A percentile compares a stretch with the other conserved stretches of the same genome.
These are phyloP conservation scores for Prinia subflava DNA, from an alignment of 2,113 vertebrate genomes.

Conservation along the genomic window DNA sequence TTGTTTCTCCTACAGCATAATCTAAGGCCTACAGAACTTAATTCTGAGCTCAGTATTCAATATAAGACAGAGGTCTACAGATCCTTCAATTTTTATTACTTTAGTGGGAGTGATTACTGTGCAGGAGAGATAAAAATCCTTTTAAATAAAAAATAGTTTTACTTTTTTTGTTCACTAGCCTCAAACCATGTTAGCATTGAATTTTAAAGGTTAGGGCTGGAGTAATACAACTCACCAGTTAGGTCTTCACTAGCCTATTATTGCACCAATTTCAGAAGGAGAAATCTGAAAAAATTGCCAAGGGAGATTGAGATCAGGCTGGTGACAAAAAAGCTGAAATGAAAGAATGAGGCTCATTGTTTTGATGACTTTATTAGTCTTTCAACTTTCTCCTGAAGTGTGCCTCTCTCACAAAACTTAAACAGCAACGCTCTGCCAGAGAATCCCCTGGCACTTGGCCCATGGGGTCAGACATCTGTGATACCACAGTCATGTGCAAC, in stretches of 20 bases:
- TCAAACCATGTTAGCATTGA: not conserved
- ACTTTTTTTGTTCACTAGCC: not conserved
- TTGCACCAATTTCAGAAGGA: not conserved
- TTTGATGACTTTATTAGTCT: not conserved
- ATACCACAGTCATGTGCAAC: not conserved
- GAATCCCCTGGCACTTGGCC: not conserved
- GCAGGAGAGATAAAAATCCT: not conserved
- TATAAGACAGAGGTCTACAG: not conserved
- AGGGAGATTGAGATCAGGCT: not conserved
- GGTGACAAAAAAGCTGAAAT: not conserved
- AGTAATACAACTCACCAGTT: not conserved
- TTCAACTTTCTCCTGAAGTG: not conserved
- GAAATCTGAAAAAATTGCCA: not conserved
- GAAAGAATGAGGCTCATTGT: not conserved
- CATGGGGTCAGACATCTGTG: not conserved
- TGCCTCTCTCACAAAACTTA: not conserved
- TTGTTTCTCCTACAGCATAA: not conserved
- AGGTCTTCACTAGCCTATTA: not conserved
- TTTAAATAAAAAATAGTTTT: not conserved
- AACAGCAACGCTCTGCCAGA: not conserved
- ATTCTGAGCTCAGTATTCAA: not conserved
- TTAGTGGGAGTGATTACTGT: not conserved
- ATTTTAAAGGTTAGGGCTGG: not conserved
- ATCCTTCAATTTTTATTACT: not conserved
- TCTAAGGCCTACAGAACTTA: not conserved